Evolutionary conservation across 2,113 vertebrate genomes (phyloP), one percentile per base, ranked within the genome.

Genomic region (Neopipo cinnamomea): DNA sequence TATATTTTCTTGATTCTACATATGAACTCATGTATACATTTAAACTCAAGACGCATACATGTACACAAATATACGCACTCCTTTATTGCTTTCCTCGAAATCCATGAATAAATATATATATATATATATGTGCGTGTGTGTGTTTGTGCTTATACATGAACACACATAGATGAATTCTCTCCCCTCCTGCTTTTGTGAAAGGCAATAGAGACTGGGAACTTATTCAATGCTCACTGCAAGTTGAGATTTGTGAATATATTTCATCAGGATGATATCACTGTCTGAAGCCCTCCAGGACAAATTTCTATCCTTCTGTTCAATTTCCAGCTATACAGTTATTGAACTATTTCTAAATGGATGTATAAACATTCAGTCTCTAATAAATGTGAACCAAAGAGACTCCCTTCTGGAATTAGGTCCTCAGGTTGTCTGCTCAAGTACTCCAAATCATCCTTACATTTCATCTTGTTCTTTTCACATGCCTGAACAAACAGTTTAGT

Each of bases 91-190:
- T 75, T 18, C 8, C 30, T 59, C 41, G 16, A 86, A 83, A 83
- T 41, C 4, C 21, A 61, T 27, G 5, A 3, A 27, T 18, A n/a
- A 42, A 42, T 46, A 49, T 14, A 6, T 31, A 1, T 12, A 1
- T 9, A 2, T 30, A 4, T 12, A 1, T 22, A 21, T 47, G 5
- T 47, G n/a, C n/a, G n/a, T n/a, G 17, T 15, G 2, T 9, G 3
- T 9, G 4, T 47, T 2, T 12, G 33, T 74, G 15, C 23, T n/a
- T 46, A 39, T 21, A 4, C 42, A 3, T 11, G 1, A 18, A 16
- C 6, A 19, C 1, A 25, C 7, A 30, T 1, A 66, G 8, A 37
- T 2, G 8, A 88, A 42, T 58, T 55, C 12, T 55, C 14, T 87
- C 11, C 33, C 27, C 16, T 53, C 13, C 44, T 11, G 12, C 27